phyloP scores from a whole-genome alignment of 2,888 invertebrate genomes.

The Hesperia comma region DNA sequence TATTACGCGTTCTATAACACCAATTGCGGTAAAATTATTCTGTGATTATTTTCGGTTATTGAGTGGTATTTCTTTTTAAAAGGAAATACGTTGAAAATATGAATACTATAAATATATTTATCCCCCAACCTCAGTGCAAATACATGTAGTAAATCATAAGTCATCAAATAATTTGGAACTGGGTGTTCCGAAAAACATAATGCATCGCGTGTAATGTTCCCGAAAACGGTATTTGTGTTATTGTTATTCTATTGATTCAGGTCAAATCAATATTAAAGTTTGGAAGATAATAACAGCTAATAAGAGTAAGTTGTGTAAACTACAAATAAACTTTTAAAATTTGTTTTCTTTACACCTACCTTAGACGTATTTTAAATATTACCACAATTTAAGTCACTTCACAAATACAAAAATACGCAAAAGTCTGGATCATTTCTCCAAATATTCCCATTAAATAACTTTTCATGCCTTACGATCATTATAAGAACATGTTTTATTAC shows the following conservation, averaged over 20 bases:
- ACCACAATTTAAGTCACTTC: conserved; percentile 52
- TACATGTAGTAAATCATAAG: too few relatives aligned
- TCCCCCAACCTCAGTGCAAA: too few relatives aligned
- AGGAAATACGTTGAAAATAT: too few relatives aligned
- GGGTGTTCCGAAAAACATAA: too few relatives aligned
- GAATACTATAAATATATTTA: too few relatives aligned
- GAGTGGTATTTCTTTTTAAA: too few relatives aligned
- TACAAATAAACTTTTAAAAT: background rate
- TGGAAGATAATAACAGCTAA: too few relatives aligned
- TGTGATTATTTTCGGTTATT: too few relatives aligned
- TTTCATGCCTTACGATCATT: conserved; percentile 60
- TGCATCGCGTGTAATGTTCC: too few relatives aligned
- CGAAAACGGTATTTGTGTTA: background rate
- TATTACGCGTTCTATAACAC: too few relatives aligned
- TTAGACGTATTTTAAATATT: conserved; percentile 11
- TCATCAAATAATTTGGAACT: too few relatives aligned
- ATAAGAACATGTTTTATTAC: conserved; percentile 56
- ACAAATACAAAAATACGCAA: conserved; percentile 49
- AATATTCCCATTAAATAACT: conserved; percentile 52
- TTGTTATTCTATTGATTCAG: background rate
- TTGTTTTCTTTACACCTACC: conserved; percentile 8
- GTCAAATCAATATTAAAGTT: background rate
- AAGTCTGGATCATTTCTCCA: conserved; percentile 46
- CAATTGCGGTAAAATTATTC: too few relatives aligned
- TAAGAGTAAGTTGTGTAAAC: background rate